Evolutionary conservation across 2,797 vertebrate species (phyloP), one percentile per base, ranked within the genome.

Genomic region (Halcyon chelicuti): DNA sequence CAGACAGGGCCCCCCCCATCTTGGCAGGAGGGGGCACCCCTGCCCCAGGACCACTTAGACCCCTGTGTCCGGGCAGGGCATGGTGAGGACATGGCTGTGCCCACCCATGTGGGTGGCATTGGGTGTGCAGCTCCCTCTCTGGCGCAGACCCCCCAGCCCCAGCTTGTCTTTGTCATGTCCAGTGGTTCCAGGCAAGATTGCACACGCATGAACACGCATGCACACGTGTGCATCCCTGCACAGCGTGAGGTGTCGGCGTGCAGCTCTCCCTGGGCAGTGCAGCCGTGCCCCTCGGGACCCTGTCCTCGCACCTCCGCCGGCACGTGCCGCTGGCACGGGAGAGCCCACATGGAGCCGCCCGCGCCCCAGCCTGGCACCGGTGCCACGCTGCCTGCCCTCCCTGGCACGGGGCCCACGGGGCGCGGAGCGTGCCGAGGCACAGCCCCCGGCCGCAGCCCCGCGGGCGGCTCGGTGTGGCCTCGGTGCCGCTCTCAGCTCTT

Each of bases 91-190:
- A 17, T 0, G 1, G 73, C 44, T 1, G 2, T 7, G 6, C 47
- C 2, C 1, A 0, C 0, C 1, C 23, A 23, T 78, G 20, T 0
- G 2, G 47, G 40, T 61, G 79, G 42, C 2, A 0, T 7, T 23
- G 60, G 18, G 23, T 5, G 26, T 6, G 49, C 11, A 33, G 21
- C 18, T 54, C 42, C 63, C 29, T 40, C 35, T 60, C 33, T 5
- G 2, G 18, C 39, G 19, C 0, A 0, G 66, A 22, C 12, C 31
- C 46, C 52, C 21, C 35, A 28, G 17, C 5, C n/a, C 35, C 70
- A 42, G 33, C 42, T 57, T 31, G 40, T 37, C 57, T 62, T 67
- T 42, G 89, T 52, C 14, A 1, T 15, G 55, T 57, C 18, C 0
- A 0, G 23, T 4, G 47, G n/a, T 77, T 25, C 55, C 76, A 42